A percentile compares a stretch with the other conserved stretches of the same genome.
Evolutionary conservation across 2,888 invertebrate genomes (phyloP).

Genomic region (Clostera curtula): DNA sequence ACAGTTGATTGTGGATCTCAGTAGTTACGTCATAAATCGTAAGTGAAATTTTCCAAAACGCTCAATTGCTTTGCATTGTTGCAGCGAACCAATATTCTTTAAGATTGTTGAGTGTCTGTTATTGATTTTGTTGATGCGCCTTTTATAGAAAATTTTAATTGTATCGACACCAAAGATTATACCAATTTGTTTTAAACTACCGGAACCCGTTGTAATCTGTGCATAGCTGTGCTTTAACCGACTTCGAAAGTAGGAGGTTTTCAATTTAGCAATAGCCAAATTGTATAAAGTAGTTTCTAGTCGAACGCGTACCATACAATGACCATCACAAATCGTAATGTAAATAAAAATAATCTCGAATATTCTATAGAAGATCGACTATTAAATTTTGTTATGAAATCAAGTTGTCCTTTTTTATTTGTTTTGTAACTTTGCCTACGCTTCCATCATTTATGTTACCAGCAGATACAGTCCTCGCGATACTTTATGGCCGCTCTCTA

Average conservation of each 20-base stretch:
- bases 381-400: no score
- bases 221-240: no score
- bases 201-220: slow-evolving; percentile 6
- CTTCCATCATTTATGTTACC: slow-evolving; percentile 14
- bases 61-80: slow-evolving; percentile 29
- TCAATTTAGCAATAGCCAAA: slow-evolving; percentile 16
- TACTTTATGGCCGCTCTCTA: no score
- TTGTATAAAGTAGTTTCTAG: slow-evolving; percentile 13
- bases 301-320: slow-evolving; percentile 11
- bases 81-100: slow-evolving; percentile 55
- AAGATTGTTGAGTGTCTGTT: slow-evolving; percentile 48
- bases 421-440: slow-evolving; percentile 4
- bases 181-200: slow-evolving; percentile 7
- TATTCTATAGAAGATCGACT: no score
- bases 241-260: no score
- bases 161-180: slow-evolving; percentile 26
- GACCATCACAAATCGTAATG: slow-evolving; percentile 14
- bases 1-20: slow-evolving; percentile 73
- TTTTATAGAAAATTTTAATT: no score
- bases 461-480: background rate
- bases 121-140: no score
- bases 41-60: slow-evolving; percentile 36
- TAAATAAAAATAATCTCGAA: no score
- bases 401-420: slow-evolving; percentile 6
- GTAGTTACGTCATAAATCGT: slow-evolving; percentile 54